Evolutionary conservation across 2,797 vertebrate genomes (phyloP).

Genomic region (Coilia nasus): DNA sequence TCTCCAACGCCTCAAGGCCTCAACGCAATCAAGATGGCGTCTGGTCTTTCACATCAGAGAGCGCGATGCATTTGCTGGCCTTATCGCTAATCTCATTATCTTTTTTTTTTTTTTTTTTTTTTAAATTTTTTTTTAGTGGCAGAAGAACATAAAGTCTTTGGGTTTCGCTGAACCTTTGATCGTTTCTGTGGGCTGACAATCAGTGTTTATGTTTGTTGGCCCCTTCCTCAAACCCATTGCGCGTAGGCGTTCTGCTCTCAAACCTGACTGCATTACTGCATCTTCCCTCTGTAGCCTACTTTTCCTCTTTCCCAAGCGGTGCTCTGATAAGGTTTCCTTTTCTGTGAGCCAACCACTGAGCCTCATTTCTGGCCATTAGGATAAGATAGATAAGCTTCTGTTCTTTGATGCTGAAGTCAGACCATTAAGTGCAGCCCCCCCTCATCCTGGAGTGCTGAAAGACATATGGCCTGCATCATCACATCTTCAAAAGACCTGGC

Average conservation of each 20-base stretch:
- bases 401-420: constrained; percentile 54
- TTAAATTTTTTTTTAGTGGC: not conserved
- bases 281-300: constrained; percentile 25
- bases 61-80: not conserved
- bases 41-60: constrained; percentile 5
- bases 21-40: not conserved
- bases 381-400: constrained; percentile 41
- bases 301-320: not conserved
- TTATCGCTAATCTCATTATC: not conserved
- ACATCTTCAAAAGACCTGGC: not conserved
- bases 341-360: constrained; percentile 40
- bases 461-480: not conserved
- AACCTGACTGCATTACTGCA: not conserved
- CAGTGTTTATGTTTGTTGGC: constrained; percentile 18
- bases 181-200: not conserved
- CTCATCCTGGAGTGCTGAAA: constrained; percentile 1
- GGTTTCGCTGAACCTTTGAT: not conserved
- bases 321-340: constrained; percentile 33
- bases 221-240: not conserved
- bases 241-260: not conserved
- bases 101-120: not conserved
- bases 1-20: not conserved
- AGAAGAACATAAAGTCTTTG: not conserved
- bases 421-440: not conserved
- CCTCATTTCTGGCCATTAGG: constrained; percentile 59